Conservation (phyloP, 2,113 vertebrate genomes). For the Athene cunicularia region DNA sequence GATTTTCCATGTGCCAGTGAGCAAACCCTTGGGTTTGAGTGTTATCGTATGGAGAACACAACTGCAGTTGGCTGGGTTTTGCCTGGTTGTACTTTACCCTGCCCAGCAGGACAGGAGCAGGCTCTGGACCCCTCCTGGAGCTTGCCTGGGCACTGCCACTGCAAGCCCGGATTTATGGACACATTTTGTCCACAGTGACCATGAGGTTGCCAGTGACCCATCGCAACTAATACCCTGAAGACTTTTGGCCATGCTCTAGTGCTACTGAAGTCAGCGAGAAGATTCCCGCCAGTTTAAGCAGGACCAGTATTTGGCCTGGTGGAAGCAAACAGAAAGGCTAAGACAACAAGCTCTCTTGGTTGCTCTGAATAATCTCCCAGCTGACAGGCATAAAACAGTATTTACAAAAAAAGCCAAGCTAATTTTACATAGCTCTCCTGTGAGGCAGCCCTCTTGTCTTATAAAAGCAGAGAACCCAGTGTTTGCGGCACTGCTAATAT, state of each 20-base stretch:
- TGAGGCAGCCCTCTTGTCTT: not conserved
- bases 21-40: not conserved
- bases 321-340: not conserved
- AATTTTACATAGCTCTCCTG: not conserved
- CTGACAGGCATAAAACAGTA: not conserved
- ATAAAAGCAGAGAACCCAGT: not conserved
- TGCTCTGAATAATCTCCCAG: not conserved
- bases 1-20: not conserved
- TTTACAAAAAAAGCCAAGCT: not conserved
- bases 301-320: not conserved
- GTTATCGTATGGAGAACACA: accelerated
- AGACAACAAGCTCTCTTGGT: not conserved
- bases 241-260: not conserved
- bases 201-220: not conserved
- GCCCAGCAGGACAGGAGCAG: not conserved
- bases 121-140: not conserved
- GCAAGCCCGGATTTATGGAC: not conserved
- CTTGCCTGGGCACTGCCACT: not conserved
- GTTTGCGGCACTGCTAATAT: not conserved
- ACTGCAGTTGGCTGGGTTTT: not conserved
- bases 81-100: not conserved
- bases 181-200: not conserved
- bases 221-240: not conserved
- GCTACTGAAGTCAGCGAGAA: not conserved
- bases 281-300: not conserved